Evolutionary conservation across 2,113 vertebrate species (phyloP).

Genomic region (Eretmochelys imbricata): DNA sequence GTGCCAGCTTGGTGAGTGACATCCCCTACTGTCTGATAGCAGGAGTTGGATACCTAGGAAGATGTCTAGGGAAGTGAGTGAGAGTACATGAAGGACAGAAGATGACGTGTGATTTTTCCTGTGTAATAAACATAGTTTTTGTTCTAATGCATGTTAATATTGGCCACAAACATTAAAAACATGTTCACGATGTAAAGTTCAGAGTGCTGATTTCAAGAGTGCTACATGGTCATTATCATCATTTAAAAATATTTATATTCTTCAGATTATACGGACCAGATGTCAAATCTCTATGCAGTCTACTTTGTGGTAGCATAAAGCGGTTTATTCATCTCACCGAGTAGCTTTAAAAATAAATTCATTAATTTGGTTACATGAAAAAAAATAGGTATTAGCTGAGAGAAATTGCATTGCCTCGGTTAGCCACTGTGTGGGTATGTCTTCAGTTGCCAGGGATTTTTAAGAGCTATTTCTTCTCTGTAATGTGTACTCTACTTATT

Average conservation of each 20-base stretch:
- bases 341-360: slow-evolving; percentile 3
- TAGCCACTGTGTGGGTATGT: slow-evolving; percentile 28
- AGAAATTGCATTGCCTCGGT: not conserved
- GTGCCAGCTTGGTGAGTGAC: too few relatives aligned
- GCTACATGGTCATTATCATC: not conserved
- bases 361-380: not conserved
- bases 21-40: too few relatives aligned
- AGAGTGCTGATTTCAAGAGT: not conserved
- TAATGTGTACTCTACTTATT: slow-evolving; percentile 17
- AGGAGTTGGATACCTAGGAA: not conserved
- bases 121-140: slow-evolving; percentile 26
- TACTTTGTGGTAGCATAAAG: not conserved
- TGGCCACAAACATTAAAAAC: slow-evolving; percentile 29
- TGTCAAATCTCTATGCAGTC: not conserved
- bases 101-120: not conserved
- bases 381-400: slow-evolving; percentile 41
- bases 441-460: slow-evolving; percentile 63
- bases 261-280: not conserved
- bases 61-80: not conserved
- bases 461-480: slow-evolving; percentile 63
- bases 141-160: not conserved
- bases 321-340: slow-evolving; percentile 27
- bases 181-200: not conserved
- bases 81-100: not conserved
- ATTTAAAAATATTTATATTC: slow-evolving; percentile 6